Percentiles rank a stretch among this genome's conserved stretches.
These are phyloP conservation scores for Homalodisca vitripennis DNA, from an alignment of 1,140 invertebrate species.

Conservation along the genomic window DNA sequence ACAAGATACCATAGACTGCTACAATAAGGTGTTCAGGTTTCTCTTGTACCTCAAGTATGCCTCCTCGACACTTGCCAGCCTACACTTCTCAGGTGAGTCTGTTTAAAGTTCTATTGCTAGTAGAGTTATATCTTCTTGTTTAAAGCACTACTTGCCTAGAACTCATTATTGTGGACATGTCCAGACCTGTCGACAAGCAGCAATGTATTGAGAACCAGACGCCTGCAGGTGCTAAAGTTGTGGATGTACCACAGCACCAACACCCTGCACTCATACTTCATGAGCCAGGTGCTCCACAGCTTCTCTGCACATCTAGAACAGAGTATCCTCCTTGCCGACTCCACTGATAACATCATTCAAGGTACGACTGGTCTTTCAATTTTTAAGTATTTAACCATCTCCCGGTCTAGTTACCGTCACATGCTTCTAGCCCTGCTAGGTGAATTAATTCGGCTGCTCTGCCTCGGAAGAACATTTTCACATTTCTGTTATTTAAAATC, in stretches of 20 bases:
- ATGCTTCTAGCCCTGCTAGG: too few relatives aligned
- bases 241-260: slow-evolving; percentile 18
- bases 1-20: slow-evolving; percentile 44
- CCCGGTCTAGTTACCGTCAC: background rate
- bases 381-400: background rate
- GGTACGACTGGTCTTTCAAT: background rate
- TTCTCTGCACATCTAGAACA: slow-evolving; percentile 6
- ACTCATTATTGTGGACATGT: too few relatives aligned
- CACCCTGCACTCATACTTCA: slow-evolving; percentile 22
- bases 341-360: slow-evolving; percentile 4
- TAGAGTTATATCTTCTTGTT: too few relatives aligned
- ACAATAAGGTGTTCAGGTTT: slow-evolving; percentile 51
- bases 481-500: too few relatives aligned
- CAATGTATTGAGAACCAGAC: too few relatives aligned
- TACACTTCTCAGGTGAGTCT: slow-evolving; percentile 44
- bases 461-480: too few relatives aligned
- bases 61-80: slow-evolving; percentile 48
- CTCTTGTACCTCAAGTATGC: slow-evolving; percentile 49
- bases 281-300: background rate
- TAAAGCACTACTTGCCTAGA: too few relatives aligned
- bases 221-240: slow-evolving; percentile 1
- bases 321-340: background rate
- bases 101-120: too few relatives aligned
- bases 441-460: too few relatives aligned
- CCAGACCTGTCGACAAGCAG: too few relatives aligned